phyloP scores from a whole-genome alignment of 2,113 vertebrate species.

The Rhinoptilus africanus region DNA sequence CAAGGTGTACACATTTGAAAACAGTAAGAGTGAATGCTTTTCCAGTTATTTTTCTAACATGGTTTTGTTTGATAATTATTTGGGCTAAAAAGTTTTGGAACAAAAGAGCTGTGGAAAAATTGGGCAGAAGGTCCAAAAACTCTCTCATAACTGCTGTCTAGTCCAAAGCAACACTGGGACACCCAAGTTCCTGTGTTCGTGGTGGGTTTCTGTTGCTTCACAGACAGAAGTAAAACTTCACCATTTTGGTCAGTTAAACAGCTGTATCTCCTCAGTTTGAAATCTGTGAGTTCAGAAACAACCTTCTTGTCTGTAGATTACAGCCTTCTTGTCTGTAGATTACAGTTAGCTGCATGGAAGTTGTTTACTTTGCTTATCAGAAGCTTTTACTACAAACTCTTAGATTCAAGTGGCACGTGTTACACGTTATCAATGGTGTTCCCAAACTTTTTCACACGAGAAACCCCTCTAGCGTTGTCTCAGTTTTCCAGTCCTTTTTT shows the following conservation, averaged over 20 bases:
- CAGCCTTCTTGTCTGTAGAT: neutral
- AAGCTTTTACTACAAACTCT: neutral
- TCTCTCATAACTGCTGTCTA: neutral
- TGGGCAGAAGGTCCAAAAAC: neutral
- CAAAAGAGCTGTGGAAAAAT: neutral
- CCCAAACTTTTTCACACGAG: neutral
- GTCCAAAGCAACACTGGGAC: neutral
- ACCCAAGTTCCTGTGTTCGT: fast-evolving
- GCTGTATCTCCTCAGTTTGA: neutral
- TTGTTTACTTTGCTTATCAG: neutral
- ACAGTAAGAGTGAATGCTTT: neutral
- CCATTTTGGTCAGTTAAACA: neutral
- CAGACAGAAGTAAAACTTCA: neutral
- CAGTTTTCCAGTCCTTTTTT: neutral
- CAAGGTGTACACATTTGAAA: neutral
- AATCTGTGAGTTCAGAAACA: neutral
- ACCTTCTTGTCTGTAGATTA: neutral
- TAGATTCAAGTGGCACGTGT: neutral
- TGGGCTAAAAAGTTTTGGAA: neutral
- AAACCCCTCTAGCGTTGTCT: neutral
- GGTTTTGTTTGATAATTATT: neutral
- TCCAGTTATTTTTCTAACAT: neutral
- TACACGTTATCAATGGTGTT: neutral
- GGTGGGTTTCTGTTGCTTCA: neutral
- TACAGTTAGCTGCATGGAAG: neutral